phyloP scores from a whole-genome alignment of 2,888 invertebrate genomes.

The Eupithecia insigniata region DNA sequence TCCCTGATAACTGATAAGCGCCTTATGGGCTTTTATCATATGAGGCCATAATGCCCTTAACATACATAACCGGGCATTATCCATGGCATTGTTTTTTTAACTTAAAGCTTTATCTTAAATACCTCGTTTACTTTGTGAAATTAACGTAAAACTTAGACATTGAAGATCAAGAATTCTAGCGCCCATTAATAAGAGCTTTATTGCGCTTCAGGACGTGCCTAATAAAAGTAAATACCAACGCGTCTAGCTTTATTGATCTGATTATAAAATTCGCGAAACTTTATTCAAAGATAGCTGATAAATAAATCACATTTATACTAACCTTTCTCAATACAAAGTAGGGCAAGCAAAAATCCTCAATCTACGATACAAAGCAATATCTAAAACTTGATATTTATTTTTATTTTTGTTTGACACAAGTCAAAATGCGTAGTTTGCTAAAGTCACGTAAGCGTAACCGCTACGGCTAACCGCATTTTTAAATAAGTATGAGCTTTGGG shows the following conservation, averaged over 20 bases:
- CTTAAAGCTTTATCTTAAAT: background rate
- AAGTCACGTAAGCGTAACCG: too few species aligned
- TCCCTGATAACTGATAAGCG: background rate
- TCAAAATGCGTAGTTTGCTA: too few species aligned
- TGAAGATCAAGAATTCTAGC: background rate
- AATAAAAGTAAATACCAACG: conserved; percentile 31
- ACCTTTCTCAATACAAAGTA: background rate
- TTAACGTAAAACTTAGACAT: background rate
- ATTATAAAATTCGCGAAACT: conserved; percentile 3
- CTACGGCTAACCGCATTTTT: too few species aligned
- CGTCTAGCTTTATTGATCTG: conserved; percentile 24
- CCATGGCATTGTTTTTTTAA: background rate
- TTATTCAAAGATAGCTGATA: background rate
- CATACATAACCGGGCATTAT: background rate
- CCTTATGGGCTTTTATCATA: background rate
- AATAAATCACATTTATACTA: background rate
- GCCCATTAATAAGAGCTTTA: conserved; percentile 6
- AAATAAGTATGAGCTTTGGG: too few species aligned
- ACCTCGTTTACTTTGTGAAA: background rate
- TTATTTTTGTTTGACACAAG: too few species aligned
- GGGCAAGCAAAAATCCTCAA: too few species aligned
- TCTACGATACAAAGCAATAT: too few species aligned
- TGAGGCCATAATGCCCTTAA: background rate
- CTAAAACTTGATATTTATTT: too few species aligned
- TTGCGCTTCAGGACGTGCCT: conserved; percentile 22